Evolutionary conservation across 2,888 invertebrate genomes (phyloP).

Genomic region (Lutraria lutraria): DNA sequence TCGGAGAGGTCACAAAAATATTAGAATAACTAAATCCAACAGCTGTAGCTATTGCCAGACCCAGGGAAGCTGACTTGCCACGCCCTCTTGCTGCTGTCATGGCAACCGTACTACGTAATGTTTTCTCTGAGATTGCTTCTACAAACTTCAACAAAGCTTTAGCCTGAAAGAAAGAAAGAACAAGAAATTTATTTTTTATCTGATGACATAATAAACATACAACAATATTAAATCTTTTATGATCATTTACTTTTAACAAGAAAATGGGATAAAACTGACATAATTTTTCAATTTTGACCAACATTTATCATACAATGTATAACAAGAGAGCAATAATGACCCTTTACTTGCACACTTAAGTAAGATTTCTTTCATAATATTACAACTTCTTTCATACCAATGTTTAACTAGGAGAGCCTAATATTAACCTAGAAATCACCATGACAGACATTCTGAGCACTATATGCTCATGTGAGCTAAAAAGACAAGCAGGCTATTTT

Average conservation of each 20-base stretch:
- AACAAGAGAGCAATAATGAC: neutral
- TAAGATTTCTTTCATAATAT: no score
- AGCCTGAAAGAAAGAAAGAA: slow-evolving; percentile 88
- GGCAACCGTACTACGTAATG: slow-evolving; percentile 94
- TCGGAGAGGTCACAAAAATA: slow-evolving; percentile 98
- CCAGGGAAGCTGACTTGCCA: slow-evolving; percentile 99
- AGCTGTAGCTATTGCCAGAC: slow-evolving; percentile 93
- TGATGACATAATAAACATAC: no score
- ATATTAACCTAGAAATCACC: no score
- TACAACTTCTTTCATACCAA: no score
- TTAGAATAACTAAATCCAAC: slow-evolving; percentile 92
- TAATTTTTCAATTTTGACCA: neutral
- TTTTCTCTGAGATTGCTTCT: slow-evolving; percentile 97
- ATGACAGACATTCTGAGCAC: no score
- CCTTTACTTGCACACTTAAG: no score
- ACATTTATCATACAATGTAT: neutral
- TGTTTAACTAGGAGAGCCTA: no score
- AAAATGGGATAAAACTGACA: neutral
- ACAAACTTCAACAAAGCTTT: slow-evolving; percentile 96
- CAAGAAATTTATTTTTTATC: neutral
- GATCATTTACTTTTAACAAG: neutral
- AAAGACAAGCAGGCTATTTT: no score
- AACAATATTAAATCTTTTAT: neutral
- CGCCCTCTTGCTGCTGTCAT: slow-evolving; percentile 98
- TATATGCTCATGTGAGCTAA: no score